Evolutionary conservation across 2,888 invertebrate species (phyloP).

Genomic region (Kryphioiulus occultus): DNA sequence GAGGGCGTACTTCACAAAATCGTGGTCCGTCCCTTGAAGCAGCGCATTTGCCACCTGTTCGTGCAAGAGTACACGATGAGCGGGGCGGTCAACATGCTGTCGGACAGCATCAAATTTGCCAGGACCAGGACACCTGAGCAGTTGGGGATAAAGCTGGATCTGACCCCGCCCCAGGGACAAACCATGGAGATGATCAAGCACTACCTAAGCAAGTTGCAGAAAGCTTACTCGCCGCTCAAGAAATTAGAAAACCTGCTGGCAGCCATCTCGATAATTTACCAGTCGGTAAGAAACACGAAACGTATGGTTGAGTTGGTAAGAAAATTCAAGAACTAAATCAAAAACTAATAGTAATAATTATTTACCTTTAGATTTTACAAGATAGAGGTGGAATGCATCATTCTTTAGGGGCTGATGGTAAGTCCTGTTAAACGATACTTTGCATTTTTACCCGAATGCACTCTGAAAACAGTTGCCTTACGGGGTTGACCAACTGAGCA

Average conservation of each 20-base stretch:
- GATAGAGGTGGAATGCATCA: slow-evolving; percentile 55
- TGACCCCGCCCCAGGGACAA: slow-evolving; percentile 75
- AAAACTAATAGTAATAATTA: background rate
- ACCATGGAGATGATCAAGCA: slow-evolving; percentile 76
- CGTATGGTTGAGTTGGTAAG: background rate
- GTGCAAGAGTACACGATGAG: slow-evolving; percentile 64
- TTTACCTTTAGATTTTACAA: slow-evolving; percentile 54
- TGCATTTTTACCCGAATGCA: background rate
- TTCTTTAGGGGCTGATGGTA: slow-evolving; percentile 56
- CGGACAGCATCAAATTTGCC: slow-evolving; percentile 64
- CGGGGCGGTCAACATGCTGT: slow-evolving; percentile 63
- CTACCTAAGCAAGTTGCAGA: slow-evolving; percentile 81
- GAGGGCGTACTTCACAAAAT: slow-evolving; percentile 93
- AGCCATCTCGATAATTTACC: slow-evolving; percentile 82
- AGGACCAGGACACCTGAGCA: slow-evolving; percentile 64
- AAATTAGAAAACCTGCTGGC: slow-evolving; percentile 91
- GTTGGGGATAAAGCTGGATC: slow-evolving; percentile 62
- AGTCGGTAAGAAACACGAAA: slow-evolving; percentile 58
- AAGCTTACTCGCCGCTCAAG: slow-evolving; percentile 89
- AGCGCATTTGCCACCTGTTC: slow-evolving; percentile 82
- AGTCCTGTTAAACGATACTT: background rate
- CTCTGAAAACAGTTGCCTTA: too few species aligned
- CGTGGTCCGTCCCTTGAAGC: slow-evolving; percentile 84
- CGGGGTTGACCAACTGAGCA: too few species aligned
- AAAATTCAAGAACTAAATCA: background rate